phyloP scores from a whole-genome alignment of 2,113 vertebrate species.

The Progne subis region DNA sequence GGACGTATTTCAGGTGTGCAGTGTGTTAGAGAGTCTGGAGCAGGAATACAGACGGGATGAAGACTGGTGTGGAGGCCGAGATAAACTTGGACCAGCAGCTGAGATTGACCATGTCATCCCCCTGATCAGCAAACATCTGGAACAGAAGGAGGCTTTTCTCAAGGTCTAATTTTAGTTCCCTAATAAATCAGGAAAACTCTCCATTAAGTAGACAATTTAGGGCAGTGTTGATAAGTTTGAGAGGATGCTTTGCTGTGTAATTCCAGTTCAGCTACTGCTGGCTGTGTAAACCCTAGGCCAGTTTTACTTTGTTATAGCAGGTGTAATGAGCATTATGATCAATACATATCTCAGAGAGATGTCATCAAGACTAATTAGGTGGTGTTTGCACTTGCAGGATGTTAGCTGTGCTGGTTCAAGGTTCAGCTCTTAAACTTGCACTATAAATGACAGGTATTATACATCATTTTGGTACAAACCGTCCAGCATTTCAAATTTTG shows the following conservation, averaged over 20 bases:
- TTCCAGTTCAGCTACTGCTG: not conserved
- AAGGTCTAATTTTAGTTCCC: slow-evolving; percentile 70
- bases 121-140: slow-evolving; percentile 97
- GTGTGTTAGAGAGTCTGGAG: slow-evolving; percentile 94
- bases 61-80: slow-evolving; percentile 96
- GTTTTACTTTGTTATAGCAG: not conserved
- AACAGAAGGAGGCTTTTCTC: slow-evolving; percentile 98
- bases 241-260: not conserved
- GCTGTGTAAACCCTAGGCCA: not conserved
- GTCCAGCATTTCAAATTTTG: not conserved
- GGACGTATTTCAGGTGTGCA: slow-evolving; percentile 85
- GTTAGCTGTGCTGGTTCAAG: not conserved
- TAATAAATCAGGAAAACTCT: not conserved
- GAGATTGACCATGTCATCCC: slow-evolving; percentile 94
- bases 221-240: not conserved
- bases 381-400: not conserved
- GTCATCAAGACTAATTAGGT: not conserved
- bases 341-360: not conserved
- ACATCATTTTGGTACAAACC: not conserved
- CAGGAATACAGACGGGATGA: slow-evolving; percentile 96
- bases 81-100: slow-evolving; percentile 86
- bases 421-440: not conserved
- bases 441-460: not conserved
- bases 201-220: not conserved
- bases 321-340: not conserved